Conservation (phyloP, 2,888 invertebrate genomes). For the Scelioninae gen. 2 region DNA sequence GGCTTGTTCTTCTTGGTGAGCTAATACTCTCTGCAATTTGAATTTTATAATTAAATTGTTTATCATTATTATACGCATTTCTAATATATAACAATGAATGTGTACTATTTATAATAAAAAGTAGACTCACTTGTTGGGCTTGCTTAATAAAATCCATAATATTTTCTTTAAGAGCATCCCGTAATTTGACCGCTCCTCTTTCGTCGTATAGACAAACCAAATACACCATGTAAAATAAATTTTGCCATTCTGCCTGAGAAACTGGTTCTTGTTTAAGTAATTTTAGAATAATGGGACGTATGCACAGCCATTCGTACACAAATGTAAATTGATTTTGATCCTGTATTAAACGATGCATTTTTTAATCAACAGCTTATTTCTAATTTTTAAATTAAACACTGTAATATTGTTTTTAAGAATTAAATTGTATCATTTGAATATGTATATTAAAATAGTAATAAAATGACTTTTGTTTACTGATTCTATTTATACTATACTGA, state of each 20-base stretch:
- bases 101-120: background rate
- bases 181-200: conserved; percentile 91
- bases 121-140: conserved; percentile 83
- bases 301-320: conserved; percentile 97
- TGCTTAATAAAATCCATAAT: conserved; percentile 96
- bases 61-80: too few species aligned
- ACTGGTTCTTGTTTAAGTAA: conserved; percentile 96
- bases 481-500: too few species aligned
- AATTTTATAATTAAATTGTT: too few species aligned
- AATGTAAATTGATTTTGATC: conserved; percentile 90
- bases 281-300: conserved; percentile 95
- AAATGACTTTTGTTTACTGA: too few species aligned
- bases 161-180: conserved; percentile 92
- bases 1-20: conserved; percentile 95
- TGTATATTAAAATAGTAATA: too few species aligned
- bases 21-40: conserved; percentile 82
- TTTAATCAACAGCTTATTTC: too few species aligned
- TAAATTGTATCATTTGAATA: too few species aligned
- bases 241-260: conserved; percentile 97
- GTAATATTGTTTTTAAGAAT: too few species aligned
- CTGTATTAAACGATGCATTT: conserved; percentile 64
- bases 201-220: conserved; percentile 98
- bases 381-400: too few species aligned
- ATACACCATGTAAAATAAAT: conserved; percentile 96
- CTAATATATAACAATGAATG: too few species aligned